phyloP scores from a whole-genome alignment of 1,140 invertebrate genomes.

The Helicoverpa armigera region DNA sequence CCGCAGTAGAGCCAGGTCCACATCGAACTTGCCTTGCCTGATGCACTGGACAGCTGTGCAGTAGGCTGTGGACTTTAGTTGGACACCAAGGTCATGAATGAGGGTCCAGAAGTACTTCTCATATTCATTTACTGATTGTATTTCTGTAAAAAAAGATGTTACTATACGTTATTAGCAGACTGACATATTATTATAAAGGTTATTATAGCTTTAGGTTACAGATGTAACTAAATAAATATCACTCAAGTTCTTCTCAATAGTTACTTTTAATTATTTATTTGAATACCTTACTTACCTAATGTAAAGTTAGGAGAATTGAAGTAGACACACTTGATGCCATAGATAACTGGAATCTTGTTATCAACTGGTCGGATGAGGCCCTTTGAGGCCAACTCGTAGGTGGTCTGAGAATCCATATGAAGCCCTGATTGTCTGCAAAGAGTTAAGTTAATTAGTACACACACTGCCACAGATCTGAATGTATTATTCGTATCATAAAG shows the following conservation, averaged over 20 bases:
- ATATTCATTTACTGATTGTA: constrained; percentile 94
- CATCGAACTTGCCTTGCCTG: constrained; percentile 93
- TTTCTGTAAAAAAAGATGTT: constrained; percentile 88
- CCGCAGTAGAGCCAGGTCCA: constrained; percentile 91
- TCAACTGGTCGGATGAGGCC: constrained; percentile 92
- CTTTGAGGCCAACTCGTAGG: constrained; percentile 94
- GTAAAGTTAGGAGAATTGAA: constrained; percentile 95
- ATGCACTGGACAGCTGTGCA: constrained; percentile 93
- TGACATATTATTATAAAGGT: too few species aligned
- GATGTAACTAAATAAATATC: too few species aligned
- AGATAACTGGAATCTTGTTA: constrained; percentile 92
- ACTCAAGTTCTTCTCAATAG: too few species aligned
- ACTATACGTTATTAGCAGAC: too few species aligned
- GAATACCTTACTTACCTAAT: constrained; percentile 90
- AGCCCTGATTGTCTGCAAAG: constrained; percentile 91
- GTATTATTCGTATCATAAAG: background rate
- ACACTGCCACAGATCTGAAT: too few species aligned
- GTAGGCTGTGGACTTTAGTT: constrained; percentile 92
- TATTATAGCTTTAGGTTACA: too few species aligned
- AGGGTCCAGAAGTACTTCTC: constrained; percentile 91
- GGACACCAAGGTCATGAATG: constrained; percentile 93
- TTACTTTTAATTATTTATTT: too few species aligned
- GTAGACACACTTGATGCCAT: constrained; percentile 94
- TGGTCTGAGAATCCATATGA: constrained; percentile 93
- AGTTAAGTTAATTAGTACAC: background rate